Conservation (phyloP, 2,113 vertebrate genomes). For the Zonotrichia leucophrys region DNA sequence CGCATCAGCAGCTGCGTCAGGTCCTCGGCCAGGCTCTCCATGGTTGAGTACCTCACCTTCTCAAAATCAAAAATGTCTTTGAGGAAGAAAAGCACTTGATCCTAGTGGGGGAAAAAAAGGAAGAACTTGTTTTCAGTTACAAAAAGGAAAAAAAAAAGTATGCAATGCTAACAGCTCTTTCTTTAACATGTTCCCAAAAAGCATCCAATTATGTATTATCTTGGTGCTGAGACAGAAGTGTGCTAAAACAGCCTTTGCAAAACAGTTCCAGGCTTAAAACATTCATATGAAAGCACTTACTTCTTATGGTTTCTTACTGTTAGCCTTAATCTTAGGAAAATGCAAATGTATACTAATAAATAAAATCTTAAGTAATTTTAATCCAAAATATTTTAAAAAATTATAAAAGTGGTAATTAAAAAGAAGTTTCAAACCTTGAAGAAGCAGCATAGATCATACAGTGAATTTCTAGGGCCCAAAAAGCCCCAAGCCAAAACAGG, state of each 20-base stretch:
- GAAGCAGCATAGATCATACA: conserved; percentile 93
- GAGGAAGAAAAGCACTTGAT: conserved; percentile 92
- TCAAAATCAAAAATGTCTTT: conserved; percentile 97
- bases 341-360: not conserved
- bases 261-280: not conserved
- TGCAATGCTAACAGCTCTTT: not conserved
- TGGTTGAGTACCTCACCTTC: conserved; percentile 88
- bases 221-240: not conserved
- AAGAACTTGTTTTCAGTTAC: not conserved
- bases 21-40: conserved; percentile 88
- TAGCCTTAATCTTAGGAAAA: not conserved
- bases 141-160: not conserved
- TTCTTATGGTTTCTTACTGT: not conserved
- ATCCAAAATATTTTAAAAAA: too few species aligned
- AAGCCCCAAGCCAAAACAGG: conserved; percentile 96
- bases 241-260: not conserved
- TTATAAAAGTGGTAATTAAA: not conserved
- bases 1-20: conserved; percentile 83
- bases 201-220: not conserved
- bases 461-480: conserved; percentile 89
- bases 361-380: not conserved
- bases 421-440: conserved; percentile 85
- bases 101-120: conserved; percentile 61
- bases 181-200: not conserved
- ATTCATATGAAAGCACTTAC: not conserved